A percentile compares a stretch with the other conserved stretches of the same genome.
phyloP scores from a whole-genome alignment of 1,140 invertebrate genomes.

The Drosophila lowei region DNA sequence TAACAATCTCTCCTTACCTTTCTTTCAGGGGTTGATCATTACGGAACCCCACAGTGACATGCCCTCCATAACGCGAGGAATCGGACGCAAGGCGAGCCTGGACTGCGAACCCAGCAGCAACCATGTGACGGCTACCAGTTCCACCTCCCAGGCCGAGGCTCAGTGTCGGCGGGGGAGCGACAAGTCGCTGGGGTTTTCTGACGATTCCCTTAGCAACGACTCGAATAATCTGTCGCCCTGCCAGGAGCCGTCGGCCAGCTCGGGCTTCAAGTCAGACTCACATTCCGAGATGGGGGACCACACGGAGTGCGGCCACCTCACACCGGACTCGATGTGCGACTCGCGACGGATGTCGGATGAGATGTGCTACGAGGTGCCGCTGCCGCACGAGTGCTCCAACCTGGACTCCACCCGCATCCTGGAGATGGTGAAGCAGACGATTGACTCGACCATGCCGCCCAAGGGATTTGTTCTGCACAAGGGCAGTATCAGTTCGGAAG shows the following conservation, averaged over 20 bases:
- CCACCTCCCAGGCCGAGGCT: conserved; percentile 10
- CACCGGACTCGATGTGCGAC: conserved; percentile 82
- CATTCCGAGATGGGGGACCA: conserved; percentile 82
- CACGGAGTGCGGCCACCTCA: conserved; percentile 78
- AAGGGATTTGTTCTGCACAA: conserved; percentile 87
- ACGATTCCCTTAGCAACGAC: conserved; percentile 87
- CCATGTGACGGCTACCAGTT: conserved; percentile 12
- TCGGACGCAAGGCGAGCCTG: conserved; percentile 87
- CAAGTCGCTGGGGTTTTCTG: conserved; percentile 87
- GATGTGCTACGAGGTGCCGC: conserved; percentile 87
- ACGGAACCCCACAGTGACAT: conserved; percentile 89
- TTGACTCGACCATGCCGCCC: conserved; percentile 90
- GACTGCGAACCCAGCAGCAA: conserved; percentile 83
- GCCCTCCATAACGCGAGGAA: conserved; percentile 91
- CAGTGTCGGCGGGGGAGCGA: conserved; percentile 84
- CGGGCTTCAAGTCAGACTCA: conserved; percentile 82
- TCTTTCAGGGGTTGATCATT: conserved; percentile 87
- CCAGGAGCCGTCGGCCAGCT: conserved; percentile 82
- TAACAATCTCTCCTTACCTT: neutral
- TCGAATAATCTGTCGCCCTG: conserved; percentile 83
- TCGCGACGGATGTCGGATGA: conserved; percentile 83
- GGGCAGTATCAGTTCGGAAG: conserved; percentile 65
- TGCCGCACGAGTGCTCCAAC: conserved; percentile 91
- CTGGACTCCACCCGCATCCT: conserved; percentile 91
- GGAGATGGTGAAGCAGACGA: conserved; percentile 91